These are phyloP conservation scores for Cantharis lateralis DNA, from an alignment of 2,888 invertebrate species.

Conservation along the genomic window DNA sequence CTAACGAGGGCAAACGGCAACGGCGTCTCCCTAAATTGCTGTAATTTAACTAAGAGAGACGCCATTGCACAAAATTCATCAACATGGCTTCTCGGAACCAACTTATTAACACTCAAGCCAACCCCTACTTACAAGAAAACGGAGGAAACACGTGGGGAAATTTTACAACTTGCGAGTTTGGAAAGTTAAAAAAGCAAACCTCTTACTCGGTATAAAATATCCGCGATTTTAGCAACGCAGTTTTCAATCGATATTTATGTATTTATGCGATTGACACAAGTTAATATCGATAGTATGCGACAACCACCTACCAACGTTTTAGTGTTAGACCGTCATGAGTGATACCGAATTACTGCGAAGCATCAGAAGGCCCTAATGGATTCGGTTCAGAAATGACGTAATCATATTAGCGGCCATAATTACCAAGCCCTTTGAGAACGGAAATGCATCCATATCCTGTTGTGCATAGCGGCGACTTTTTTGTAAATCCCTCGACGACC, in stretches of 20 bases:
- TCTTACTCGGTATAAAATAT: conserved; percentile 5
- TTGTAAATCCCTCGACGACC: conserved; percentile 44
- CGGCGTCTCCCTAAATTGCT: conserved; percentile 43
- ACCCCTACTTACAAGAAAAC: conserved; percentile 30
- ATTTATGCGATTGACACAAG: conserved; percentile 12
- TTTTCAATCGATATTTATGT: neutral
- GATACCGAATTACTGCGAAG: conserved; percentile 54
- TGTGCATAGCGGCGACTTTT: conserved; percentile 42
- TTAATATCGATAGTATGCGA: conserved; percentile 21
- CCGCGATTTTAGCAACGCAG: conserved; percentile 1
- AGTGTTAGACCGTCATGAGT: conserved; percentile 44
- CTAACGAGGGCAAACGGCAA: conserved; percentile 39
- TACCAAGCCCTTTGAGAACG: conserved; percentile 66
- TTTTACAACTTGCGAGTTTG: conserved; percentile 6
- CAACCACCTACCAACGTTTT: conserved; percentile 22
- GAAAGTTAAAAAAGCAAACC: conserved; percentile 9
- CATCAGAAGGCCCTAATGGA: conserved; percentile 56
- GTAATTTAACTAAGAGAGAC: conserved; percentile 46
- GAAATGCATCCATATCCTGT: conserved; percentile 75
- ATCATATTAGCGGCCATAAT: conserved; percentile 70
- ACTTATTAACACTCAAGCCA: conserved; percentile 37
- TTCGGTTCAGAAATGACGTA: conserved; percentile 61
- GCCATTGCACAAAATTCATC: conserved; percentile 47
- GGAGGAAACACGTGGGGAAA: conserved; percentile 29
- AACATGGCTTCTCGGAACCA: conserved; percentile 42